These are phyloP conservation scores for Diploptera punctata DNA, from an alignment of 2,888 invertebrate genomes.

Conservation along the genomic window DNA sequence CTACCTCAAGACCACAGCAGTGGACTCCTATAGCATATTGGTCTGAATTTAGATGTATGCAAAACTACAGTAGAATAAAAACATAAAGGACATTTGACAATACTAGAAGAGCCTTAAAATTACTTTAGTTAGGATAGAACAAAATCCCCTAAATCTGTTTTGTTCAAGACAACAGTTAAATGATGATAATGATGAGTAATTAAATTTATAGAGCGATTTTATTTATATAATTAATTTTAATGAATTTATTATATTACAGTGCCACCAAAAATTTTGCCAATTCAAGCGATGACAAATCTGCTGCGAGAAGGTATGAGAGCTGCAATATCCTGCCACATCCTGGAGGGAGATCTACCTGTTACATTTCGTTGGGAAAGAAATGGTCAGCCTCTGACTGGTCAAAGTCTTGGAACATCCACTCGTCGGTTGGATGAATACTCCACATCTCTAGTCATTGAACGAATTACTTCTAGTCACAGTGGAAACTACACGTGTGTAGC, in stretches of 20 bases:
- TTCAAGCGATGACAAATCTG: slow-evolving; percentile 81
- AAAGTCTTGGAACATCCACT: slow-evolving; percentile 60
- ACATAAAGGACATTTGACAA: no score
- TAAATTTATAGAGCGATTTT: neutral
- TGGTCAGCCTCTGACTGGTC: slow-evolving; percentile 74
- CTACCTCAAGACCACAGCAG: no score
- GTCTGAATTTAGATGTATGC: no score
- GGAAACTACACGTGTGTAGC: slow-evolving; percentile 94
- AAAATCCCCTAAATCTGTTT: no score
- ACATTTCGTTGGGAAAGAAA: slow-evolving; percentile 92
- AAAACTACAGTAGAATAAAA: no score
- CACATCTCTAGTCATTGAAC: slow-evolving; percentile 84
- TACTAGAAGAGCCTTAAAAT: no score
- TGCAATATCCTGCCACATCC: slow-evolving; percentile 88
- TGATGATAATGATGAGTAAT: no score
- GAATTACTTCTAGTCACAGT: slow-evolving; percentile 82
- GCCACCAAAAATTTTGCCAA: slow-evolving; percentile 84
- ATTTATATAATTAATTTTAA: neutral
- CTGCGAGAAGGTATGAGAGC: slow-evolving; percentile 74
- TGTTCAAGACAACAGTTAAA: no score
- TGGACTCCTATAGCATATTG: no score
- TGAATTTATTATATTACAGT: slow-evolving; percentile 64
- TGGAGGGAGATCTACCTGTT: slow-evolving; percentile 92
- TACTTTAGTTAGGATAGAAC: no score
- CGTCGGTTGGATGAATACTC: slow-evolving; percentile 83